Percentiles rank a stretch among this genome's conserved stretches.
phyloP scores from a whole-genome alignment of 35 echinoderm and acorn worm genomes.

The Heliocidaris tuberculata region DNA sequence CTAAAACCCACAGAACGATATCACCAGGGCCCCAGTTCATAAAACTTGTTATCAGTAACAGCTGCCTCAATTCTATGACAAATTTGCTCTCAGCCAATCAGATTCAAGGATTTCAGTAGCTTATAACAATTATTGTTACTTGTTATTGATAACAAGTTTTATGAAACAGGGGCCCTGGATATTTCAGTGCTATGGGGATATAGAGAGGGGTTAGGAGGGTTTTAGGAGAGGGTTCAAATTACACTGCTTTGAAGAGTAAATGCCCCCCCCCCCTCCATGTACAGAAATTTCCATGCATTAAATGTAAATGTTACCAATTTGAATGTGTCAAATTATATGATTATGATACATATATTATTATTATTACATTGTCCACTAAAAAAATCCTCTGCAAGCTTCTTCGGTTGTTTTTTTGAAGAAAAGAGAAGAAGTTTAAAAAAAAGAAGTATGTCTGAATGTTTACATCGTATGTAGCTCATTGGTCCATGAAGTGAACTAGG shows the following conservation, averaged over 20 bases:
- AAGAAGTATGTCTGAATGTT: not conserved
- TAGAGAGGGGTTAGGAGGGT: not conserved
- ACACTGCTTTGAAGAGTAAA: not conserved
- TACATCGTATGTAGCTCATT: constrained; percentile 7
- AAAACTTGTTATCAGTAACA: too few species aligned
- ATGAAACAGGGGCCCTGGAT: too few species aligned
- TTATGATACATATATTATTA: not conserved
- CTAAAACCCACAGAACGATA: too few species aligned
- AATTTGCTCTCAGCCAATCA: too few species aligned
- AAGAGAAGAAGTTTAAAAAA: not conserved
- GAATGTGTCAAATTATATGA: constrained; percentile 5
- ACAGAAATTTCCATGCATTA: not conserved
- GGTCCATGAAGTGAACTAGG: not conserved
- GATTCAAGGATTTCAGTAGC: too few species aligned
- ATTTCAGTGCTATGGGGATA: not conserved
- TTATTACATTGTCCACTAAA: not conserved
- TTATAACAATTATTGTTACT: too few species aligned
- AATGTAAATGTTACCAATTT: not conserved
- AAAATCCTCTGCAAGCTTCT: not conserved
- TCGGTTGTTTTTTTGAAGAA: not conserved
- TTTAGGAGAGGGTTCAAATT: not conserved
- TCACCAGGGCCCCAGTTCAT: too few species aligned
- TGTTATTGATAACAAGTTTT: too few species aligned
- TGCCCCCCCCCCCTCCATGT: not conserved
- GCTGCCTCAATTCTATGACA: too few species aligned